These are phyloP conservation scores for Coregonus ussuriensis DNA, from an alignment of 2,797 vertebrate species.

Conservation along the genomic window DNA sequence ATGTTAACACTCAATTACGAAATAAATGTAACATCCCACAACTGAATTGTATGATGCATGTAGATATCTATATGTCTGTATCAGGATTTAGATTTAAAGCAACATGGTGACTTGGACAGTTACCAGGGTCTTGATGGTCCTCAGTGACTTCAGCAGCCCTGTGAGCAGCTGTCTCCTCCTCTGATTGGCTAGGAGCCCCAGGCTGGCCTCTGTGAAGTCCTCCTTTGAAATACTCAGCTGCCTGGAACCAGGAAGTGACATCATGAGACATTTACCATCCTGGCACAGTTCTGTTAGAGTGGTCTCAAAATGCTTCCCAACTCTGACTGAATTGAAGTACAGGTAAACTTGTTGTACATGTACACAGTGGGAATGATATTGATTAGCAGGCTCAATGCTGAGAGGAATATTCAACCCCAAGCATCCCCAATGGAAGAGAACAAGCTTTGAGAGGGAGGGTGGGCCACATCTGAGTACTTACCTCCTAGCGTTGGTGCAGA, in stretches of 20 bases:
- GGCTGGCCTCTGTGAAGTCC: conserved; percentile 94
- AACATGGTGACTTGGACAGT: not conserved
- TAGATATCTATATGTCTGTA: not conserved
- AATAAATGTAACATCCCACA: not conserved
- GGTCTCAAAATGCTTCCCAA: not conserved
- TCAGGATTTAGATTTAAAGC: not conserved
- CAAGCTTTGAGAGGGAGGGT: not conserved
- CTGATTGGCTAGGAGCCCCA: conserved; percentile 95
- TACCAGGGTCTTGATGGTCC: conserved; percentile 99
- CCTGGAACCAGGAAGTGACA: conserved; percentile 67
- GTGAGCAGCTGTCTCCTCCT: conserved; percentile 91
- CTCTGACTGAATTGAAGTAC: not conserved
- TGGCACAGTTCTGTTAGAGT: not conserved
- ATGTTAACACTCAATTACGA: not conserved
- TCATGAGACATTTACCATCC: not conserved
- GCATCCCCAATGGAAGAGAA: not conserved
- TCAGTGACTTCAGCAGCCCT: conserved; percentile 92
- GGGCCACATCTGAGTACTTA: conserved; percentile 53
- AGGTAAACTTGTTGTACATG: not conserved
- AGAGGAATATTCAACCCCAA: not conserved
- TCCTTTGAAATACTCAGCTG: conserved; percentile 91
- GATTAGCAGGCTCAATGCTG: not conserved
- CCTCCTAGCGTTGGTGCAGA: conserved; percentile 97
- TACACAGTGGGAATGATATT: not conserved
- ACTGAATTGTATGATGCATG: not conserved